phyloP scores from a whole-genome alignment of 2,113 vertebrate species.

The Lepidothrix coronata region DNA sequence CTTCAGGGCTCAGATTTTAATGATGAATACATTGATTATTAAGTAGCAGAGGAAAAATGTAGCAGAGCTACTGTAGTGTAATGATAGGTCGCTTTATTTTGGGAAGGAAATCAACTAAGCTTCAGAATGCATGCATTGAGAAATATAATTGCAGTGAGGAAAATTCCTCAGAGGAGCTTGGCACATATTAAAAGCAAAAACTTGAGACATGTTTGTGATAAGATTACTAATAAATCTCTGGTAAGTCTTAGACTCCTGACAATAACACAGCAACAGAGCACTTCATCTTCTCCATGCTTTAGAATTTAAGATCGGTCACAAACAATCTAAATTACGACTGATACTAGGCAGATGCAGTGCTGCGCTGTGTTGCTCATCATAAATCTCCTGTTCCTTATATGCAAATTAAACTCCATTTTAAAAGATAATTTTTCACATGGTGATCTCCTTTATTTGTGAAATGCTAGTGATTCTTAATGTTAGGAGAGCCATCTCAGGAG shows the following conservation, averaged over 20 bases:
- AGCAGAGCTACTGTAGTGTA: slow-evolving; percentile 72
- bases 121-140: slow-evolving; percentile 81
- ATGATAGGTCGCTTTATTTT: slow-evolving; percentile 88
- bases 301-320: slow-evolving; percentile 91
- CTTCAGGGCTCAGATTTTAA: slow-evolving; percentile 90
- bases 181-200: slow-evolving; percentile 91
- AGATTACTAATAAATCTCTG: slow-evolving; percentile 92
- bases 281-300: slow-evolving; percentile 86
- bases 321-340: slow-evolving; percentile 87
- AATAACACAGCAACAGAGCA: slow-evolving; percentile 84
- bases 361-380: slow-evolving; percentile 73
- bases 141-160: slow-evolving; percentile 84
- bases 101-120: slow-evolving; percentile 84
- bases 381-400: slow-evolving; percentile 90
- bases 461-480: slow-evolving; percentile 68
- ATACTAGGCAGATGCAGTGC: slow-evolving; percentile 82
- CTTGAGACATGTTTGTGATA: slow-evolving; percentile 94
- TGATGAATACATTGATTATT: slow-evolving; percentile 94
- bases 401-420: slow-evolving; percentile 92
- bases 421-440: slow-evolving; percentile 90
- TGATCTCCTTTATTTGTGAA: slow-evolving; percentile 76
- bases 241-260: slow-evolving; percentile 87
- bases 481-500: slow-evolving; percentile 15
- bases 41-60: slow-evolving; percentile 89
- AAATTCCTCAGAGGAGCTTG: slow-evolving; percentile 87